Base-by-base conservation (phyloP, 2,797 vertebrate genomes). In the Hypotaenidia philippensis region DNA sequence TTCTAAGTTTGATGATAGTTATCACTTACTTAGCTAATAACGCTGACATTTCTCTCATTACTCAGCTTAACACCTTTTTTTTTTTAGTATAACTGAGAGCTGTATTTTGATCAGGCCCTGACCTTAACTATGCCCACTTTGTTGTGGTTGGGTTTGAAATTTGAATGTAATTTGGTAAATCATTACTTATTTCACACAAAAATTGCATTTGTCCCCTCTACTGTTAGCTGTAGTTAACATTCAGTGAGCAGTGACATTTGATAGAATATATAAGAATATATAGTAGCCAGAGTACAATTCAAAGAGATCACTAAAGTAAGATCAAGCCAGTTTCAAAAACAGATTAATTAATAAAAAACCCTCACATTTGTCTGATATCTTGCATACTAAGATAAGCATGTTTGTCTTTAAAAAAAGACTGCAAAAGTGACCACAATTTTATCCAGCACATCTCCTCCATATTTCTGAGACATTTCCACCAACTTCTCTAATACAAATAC, bases 61-160 rank as follows among this genome's bases (percentile, higher is more conserved):
- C 23, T 27, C 59, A 91, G 60, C 53, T 83, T 94, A 93, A 91
- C 40, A 81, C 5, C 3, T 60, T 64, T 56, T 32, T 10, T n/a
- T 52, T 68, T 52, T 83, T 81, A 81, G 63, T 93, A 78, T 76
- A 90, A 93, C 92, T 91, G 95, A 82, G 90, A 65, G 17, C 75
- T 96, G 41, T 91, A 60, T 94, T 95, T 95, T 93, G 66, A 88
- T 89, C 83, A 91, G 55, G 53, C 86, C 75, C 60, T 25, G 82
- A 50, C 69, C 69, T 91, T 64, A 20, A 47, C 84, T 95, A 31
- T 76, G 57, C 64, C 63, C 57, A 52, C 88, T 90, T 91, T 82
- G 57, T 71, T 68, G 38, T 8, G 38, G 17, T 61, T 34, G 6
- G 5, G 36, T 63, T 40, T 50, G 29, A 60, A 83, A 78, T 52